phyloP scores from a whole-genome alignment of 1,140 invertebrate species.

The Rhynchophorus ferrugineus region DNA sequence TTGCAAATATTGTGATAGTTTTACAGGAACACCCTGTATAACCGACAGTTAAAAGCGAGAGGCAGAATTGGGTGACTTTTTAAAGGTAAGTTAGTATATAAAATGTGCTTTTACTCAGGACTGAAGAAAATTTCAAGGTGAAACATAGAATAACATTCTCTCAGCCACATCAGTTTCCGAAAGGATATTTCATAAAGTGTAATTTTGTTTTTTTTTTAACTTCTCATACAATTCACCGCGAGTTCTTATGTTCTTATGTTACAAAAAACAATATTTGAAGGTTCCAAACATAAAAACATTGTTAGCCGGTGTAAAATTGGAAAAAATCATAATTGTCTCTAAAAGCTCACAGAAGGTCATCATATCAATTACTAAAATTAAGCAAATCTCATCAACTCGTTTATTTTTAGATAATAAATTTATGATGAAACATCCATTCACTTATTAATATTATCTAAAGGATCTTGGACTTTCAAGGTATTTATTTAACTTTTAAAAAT shows the following conservation, averaged over 20 bases:
- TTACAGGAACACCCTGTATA: no score
- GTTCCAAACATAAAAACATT: neutral
- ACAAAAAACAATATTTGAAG: neutral
- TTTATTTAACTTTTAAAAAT: neutral
- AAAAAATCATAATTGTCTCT: conserved; percentile 1
- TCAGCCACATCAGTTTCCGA: neutral
- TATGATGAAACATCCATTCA: conserved; percentile 7
- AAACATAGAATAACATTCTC: conserved; percentile 2
- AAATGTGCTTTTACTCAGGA: conserved; percentile 16
- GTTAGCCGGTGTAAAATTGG: neutral
- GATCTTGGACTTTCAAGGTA: neutral
- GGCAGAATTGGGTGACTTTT: conserved; percentile 18
- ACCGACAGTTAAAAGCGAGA: conserved; percentile 6
- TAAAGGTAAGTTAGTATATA: conserved; percentile 7
- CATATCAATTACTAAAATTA: conserved; percentile 8
- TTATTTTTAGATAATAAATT: conserved; percentile 4
- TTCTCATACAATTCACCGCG: neutral
- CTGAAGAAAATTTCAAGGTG: conserved; percentile 22
- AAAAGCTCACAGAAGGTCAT: conserved; percentile 4
- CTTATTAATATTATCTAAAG: conserved; percentile 1
- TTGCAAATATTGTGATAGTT: no score
- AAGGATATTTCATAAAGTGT: no score
- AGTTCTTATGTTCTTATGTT: neutral
- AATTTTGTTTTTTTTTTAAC: no score
- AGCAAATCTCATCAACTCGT: conserved; percentile 1